Base-by-base conservation (phyloP, 2,888 invertebrate genomes). In the Spodoptera littoralis region DNA sequence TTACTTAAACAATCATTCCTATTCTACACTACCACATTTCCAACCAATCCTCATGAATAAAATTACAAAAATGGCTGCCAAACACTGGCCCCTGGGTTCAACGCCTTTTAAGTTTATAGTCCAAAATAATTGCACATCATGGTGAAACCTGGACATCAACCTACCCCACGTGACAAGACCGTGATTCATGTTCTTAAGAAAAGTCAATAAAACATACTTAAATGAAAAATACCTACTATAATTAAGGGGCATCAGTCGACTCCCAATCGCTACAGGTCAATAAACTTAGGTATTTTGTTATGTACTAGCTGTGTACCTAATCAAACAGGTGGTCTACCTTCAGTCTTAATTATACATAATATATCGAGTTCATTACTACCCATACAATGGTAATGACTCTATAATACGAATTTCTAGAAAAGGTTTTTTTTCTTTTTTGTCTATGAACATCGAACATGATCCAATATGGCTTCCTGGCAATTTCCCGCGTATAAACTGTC, bases 361-460 rank as follows among this genome's bases (percentile, higher is more conserved):
- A 50, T 59, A 61, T 59, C 45, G 53, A 13, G 66, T 73, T 73
- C 70, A 73, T 60, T 74, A 73, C 66, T 70, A 53, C 24, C 41
- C 18, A 18, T 56, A 42, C n/a, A 57, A 70, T 71, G 36, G 54
- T 72, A 65, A 50, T 70, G 69, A 73, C 70, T 60, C 50, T 9
- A 36, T 9, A 36, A 60, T 22, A 47, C 24, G 60, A 71, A 72
- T 49, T 45, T 51, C 45, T 42, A 49, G 42, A 47, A 69, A 51
- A 68, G 36, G 56, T 69, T 55, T 61, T 30, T 65, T 47, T 46
- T 55, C 24, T 57, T 52, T 57, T 56, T 43, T 56, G 52, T 71
- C 44, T 49, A 45, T 22, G 46, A n/a, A 46, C 45, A 36, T 24
- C 56, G 60, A 13, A n/a, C 22, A 11, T n/a, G 60, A 59, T 55